Base-by-base conservation (phyloP, 2,113 vertebrate species). In the Ceratotherium simum region DNA sequence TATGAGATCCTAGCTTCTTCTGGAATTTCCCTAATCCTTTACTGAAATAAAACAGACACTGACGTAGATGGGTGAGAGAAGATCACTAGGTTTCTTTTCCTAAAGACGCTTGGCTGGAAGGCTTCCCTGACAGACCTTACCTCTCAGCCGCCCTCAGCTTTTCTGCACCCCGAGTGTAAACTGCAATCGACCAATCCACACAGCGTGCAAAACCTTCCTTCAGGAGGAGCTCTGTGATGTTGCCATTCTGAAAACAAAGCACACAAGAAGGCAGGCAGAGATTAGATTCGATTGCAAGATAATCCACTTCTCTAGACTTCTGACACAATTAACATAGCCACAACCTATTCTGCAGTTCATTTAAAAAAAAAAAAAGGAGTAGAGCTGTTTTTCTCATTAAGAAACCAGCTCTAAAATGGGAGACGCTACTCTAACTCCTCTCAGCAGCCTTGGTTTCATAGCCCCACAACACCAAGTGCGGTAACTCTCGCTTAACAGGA, bases 171-270 rank as follows among this genome's bases (percentile, higher is more conserved):
- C 99, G 99, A 10, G 99, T 99, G 96, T 99, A 99, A 64, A 99
- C 99, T 0, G 99, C 99, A 95, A 99, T 99, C 36, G 99, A 99
- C 99, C 99, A 99, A 98, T 99, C 99, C 33, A 99, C 99, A 1
- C 99, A 99, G 93, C 99, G 99, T 3, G 99, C 99, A 58, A 99
- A 99, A 17, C 99, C 99, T 98, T 99, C 99, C 98, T 99, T 99
- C 98, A 99, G 98, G 96, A 99, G 98, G 48, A 99, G 99, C 97
- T 99, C 99, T 1, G 99, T 99, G 97, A 99, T 99, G 98, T 99
- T 99, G 27, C 99, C 99, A 0, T 99, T 99, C 99, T 99, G 98
- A 0, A 4, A 56, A 36, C 12, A 70, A 20, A 11, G 11, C 33
- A 56, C 14, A 25, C 8, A 64, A 81, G 62, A 89, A 90, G 23